Evolutionary conservation across 2,888 invertebrate genomes (phyloP).

Genomic region (Scrobipalpa costella): DNA sequence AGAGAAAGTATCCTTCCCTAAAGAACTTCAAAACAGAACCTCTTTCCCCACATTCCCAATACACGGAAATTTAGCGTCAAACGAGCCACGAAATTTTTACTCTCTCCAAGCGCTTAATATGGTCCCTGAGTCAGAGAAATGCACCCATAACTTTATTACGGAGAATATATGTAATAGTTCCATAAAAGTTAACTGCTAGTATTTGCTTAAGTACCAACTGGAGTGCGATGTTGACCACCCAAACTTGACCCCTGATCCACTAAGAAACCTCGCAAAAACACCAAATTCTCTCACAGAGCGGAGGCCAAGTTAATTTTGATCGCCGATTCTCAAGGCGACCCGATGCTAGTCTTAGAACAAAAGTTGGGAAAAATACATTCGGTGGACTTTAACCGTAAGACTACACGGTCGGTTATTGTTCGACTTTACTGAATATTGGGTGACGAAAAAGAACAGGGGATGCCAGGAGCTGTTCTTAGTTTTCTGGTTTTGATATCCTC

Average conservation of each 20-base stretch:
- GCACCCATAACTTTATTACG: constrained; percentile 65
- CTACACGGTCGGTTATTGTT: constrained; percentile 49
- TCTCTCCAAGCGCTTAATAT: constrained; percentile 39
- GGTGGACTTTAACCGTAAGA: constrained; percentile 43
- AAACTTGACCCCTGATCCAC: constrained; percentile 42
- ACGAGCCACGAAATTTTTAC: constrained; percentile 6
- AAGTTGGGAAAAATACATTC: constrained; percentile 44
- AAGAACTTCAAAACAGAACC: neutral
- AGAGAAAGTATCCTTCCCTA: neutral
- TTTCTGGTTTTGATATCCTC: neutral
- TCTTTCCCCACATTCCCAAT: neutral
- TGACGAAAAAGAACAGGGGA: constrained; percentile 54
- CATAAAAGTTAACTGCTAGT: constrained; percentile 71
- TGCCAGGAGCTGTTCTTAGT: constrained; percentile 39
- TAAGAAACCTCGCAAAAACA: constrained; percentile 36
- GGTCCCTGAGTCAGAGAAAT: constrained; percentile 42
- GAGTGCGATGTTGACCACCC: constrained; percentile 48
- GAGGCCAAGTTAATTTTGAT: constrained; percentile 63
- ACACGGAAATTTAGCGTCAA: neutral
- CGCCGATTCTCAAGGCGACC: constrained; percentile 56
- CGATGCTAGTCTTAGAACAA: constrained; percentile 65
- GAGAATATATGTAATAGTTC: constrained; percentile 66
- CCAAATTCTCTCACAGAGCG: constrained; percentile 37
- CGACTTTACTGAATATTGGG: constrained; percentile 58
- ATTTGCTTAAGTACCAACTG: constrained; percentile 65